Evolutionary conservation across 2,113 vertebrate species (phyloP), one percentile per base, ranked within the genome.

Genomic region (Microcebus tavaratra): DNA sequence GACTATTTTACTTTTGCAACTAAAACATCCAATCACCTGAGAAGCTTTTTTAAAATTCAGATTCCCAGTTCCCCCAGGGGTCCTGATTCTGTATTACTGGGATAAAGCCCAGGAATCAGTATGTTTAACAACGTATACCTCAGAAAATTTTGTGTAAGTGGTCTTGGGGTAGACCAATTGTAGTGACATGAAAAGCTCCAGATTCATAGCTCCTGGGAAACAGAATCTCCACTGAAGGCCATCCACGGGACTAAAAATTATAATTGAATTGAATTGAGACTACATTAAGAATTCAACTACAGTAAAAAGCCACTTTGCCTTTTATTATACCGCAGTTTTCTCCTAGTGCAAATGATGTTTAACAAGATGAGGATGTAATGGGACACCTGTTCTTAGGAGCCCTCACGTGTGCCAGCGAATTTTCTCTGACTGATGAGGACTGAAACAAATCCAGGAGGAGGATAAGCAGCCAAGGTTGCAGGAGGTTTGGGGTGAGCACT

Each of bases 291-390:
- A 95, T 90, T 80, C 78, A 31, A 94, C 68, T 6, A 95, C 21
- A 53, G 61, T 88, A 79, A 82, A 97, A 96, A 72, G 72, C 18
- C 45, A 80, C 85, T 95, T 70, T 90, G 36, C 59, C 48, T 94
- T 82, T 55, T 91, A 91, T 97, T 96, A 91, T 75, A 57, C 79
- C 84, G 3, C 85, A 87, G 25, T 93, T 91, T 85, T 73, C 10
- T 97, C n/a, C 68, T 97, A 89, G 29, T 87, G n/a, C 90, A 96
- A 96, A 76, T 50, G 94, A 34, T 92, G 15, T 29, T 97, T 97
- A 96, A 95, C 29, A 92, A 87, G 79, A 80, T 57, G 89, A 59
- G 45, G 80, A 72, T 73, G 87, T 72, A 78, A 93, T 48, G 29
- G 21, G 63, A 88, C 61, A 90, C 76, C 95, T 96, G 89, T 90